phyloP scores from a whole-genome alignment of 2,113 vertebrate species.

The Columba janthina region DNA sequence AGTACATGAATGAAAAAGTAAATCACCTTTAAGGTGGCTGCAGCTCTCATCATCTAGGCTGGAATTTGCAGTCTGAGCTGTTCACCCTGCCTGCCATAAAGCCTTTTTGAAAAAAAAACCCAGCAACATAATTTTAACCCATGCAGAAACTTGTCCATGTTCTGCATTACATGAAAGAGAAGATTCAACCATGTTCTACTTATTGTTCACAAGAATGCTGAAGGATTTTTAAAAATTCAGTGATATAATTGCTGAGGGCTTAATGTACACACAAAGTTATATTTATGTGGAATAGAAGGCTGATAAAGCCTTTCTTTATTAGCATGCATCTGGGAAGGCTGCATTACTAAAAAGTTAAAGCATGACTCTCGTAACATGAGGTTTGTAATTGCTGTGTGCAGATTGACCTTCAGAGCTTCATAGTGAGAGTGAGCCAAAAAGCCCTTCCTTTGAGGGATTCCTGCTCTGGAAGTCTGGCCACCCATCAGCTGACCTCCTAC shows the following conservation, averaged over 20 bases:
- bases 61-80: background rate
- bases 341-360: background rate
- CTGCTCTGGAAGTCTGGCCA: background rate
- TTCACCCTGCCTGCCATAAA: background rate
- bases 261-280: background rate
- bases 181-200: rapidly evolving
- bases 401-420: slow-evolving; percentile 1
- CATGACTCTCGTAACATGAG: background rate
- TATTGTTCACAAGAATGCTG: background rate
- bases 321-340: background rate
- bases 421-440: background rate
- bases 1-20: background rate
- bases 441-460: background rate
- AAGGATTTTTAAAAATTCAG: background rate
- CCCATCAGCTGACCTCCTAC: background rate
- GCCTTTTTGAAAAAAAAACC: background rate
- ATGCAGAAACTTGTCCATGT: background rate
- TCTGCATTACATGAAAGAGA: background rate
- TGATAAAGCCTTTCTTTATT: background rate
- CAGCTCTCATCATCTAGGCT: background rate
- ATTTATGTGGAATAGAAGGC: background rate
- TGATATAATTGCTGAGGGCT: background rate
- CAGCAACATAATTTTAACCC: background rate
- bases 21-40: background rate
- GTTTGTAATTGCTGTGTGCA: background rate